Evolutionary conservation across 2,113 vertebrate species (phyloP).

Genomic region (Notothenia rossii): DNA sequence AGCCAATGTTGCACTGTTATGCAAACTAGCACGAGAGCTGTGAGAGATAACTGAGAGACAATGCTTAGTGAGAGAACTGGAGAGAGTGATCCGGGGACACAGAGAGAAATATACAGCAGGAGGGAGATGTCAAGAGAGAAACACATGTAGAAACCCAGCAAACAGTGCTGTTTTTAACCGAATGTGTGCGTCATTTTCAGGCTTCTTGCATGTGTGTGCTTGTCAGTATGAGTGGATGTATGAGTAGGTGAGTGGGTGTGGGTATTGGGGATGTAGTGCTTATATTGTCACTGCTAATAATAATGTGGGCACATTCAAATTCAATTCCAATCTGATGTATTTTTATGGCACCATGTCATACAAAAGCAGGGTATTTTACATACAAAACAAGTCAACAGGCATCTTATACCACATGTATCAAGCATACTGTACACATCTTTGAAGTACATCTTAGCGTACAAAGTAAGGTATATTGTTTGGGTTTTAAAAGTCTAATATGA

Average conservation of each 20-base stretch:
- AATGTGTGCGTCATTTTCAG: conserved; percentile 10
- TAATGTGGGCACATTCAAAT: background rate
- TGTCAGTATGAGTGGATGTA: conserved; percentile 25
- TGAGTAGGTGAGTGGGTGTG: conserved; percentile 25
- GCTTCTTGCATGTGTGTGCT: background rate
- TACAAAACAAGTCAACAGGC: too few relatives aligned
- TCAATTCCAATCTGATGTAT: too few relatives aligned
- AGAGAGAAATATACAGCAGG: conserved; percentile 22
- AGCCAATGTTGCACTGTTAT: conserved; percentile 71
- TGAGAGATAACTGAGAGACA: conserved; percentile 50
- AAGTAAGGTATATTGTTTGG: too few relatives aligned
- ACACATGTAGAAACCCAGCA: conserved; percentile 20
- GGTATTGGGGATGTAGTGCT: conserved; percentile 22
- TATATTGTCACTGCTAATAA: conserved; percentile 10
- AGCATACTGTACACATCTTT: too few relatives aligned
- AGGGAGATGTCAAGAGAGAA: conserved; percentile 43
- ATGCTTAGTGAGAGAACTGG: conserved; percentile 32
- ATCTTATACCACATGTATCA: too few relatives aligned
- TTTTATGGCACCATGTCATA: too few relatives aligned
- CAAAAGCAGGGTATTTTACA: too few relatives aligned
- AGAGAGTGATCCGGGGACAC: conserved; percentile 33
- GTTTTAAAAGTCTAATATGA: too few relatives aligned
- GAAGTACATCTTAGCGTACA: too few relatives aligned
- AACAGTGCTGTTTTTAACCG: conserved; percentile 23
- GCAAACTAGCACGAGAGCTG: conserved; percentile 72